Evolutionary conservation across 1,140 invertebrate species (phyloP), one percentile per base, ranked within the genome.

Genomic region (Scaptomyza hsui): DNA sequence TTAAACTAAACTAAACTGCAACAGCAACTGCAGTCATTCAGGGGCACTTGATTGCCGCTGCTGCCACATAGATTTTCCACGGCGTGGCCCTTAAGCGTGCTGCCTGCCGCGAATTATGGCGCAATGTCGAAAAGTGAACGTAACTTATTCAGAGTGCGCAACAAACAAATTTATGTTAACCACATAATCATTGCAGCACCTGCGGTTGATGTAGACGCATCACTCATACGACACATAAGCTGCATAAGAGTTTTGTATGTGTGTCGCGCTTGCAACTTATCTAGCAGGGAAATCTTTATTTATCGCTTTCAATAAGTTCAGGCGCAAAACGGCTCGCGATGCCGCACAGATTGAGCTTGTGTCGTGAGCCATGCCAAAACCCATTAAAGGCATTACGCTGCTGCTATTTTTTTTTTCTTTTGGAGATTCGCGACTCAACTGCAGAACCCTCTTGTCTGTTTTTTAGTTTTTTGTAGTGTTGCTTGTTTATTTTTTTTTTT

Each of bases 241-340:
- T 5, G 21, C 26, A 44, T 9, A 47, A 47, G 15, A 16, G 56
- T 37, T 9, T 9, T 35, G n/a, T 35, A 35, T 49, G 24, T 15
- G 35, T 16, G 51, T 72, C 32, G 60, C 24, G 44, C 26, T 55
- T 39, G 57, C 56, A 64, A 61, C 64, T 60, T 61, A 72, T 77
- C 68, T 70, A 45, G 51, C 62, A 6, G 6, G 6, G 51, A 65
- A 90, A 90, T 89, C 89, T 88, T 85, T 90, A 90, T 90, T 90
- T 90, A 90, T 90, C 67, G 89, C 81, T 89, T 79, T 82, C 89
- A 90, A 90, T 90, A 90, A 89, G 83, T 85, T 77, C 26, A 29
- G 80, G 56, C 73, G 53, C 70, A 74, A 70, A 78, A 56, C 45
- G 59, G 56, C 56, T 45, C 32, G 32, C 64, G n/a, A 5, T 15